Evolutionary conservation across 1,140 invertebrate species (phyloP), one percentile per base, ranked within the genome.

Genomic region (Solen grandis): DNA sequence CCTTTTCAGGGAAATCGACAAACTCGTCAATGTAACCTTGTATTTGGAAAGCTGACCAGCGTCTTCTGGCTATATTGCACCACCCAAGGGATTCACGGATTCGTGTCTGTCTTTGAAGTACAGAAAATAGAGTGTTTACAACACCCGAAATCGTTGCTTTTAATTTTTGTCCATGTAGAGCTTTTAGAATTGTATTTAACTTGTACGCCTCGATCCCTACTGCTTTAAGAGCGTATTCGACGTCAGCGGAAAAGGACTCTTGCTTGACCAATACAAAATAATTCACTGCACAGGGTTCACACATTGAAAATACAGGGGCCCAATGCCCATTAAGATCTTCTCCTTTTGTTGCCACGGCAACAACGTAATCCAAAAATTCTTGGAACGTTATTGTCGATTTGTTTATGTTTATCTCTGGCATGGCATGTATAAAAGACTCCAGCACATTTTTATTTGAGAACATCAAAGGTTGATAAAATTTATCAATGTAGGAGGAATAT

Each of bases 231-330:
- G 36, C 63, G 10, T 14, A 13, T 13, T 66, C 36, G 10, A 46
- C 36, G 22, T 66, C 36, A 1, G 33, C n/a, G 13, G 63, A 41
- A 27, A 66, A 66, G 35, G n/a, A 46, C 50, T 66, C 63, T 66
- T 66, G 63, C 31, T 66, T 66, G 4, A 66, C 63, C 22, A 46
- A 5, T n/a, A 66, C 25, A 4, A 25, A 66, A 41, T 22, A 10
- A 27, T 66, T 66, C 29, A 41, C n/a, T 10, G 41, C 63, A 66
- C 63, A 66, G n/a, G 63, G 63, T n/a, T 4, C 22, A 66, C 63
- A 66, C 3, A 66, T 14, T 13, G 13, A 36, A 46, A 46, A 66
- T 5, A 66, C 38, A 1, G 63, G 63, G 19, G 63, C 63, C 63
- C 63, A 66, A 27, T 66, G 63, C 13, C 25, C 16, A 41, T 66